phyloP scores from a whole-genome alignment of 2,797 vertebrate species.

The Vireo griseus region DNA sequence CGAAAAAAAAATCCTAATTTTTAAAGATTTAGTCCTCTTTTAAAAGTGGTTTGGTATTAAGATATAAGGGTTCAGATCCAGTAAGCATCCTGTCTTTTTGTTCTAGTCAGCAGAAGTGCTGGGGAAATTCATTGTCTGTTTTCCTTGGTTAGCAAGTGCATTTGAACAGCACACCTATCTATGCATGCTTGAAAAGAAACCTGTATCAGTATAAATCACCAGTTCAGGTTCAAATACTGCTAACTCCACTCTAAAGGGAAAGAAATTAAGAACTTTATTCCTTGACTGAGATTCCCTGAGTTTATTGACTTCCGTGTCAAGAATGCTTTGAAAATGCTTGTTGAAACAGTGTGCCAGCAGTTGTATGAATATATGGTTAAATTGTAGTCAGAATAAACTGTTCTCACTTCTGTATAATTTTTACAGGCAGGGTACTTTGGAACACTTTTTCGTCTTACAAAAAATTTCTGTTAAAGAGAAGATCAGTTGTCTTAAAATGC shows the following conservation, averaged over 20 bases:
- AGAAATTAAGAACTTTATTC: not conserved
- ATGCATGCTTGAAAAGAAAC: not conserved
- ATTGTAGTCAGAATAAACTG: not conserved
- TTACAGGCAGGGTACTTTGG: not conserved
- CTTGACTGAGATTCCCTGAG: not conserved
- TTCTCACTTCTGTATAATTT: not conserved
- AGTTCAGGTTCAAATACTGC: not conserved
- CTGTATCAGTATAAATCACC: not conserved
- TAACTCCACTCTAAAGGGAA: not conserved
- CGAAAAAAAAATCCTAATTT: not conserved
- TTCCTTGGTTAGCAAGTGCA: not conserved
- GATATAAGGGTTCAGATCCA: not conserved
- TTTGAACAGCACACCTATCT: not conserved
- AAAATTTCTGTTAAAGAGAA: not conserved
- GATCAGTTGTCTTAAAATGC: not conserved
- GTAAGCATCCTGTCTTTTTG: not conserved
- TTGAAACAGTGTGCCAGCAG: not conserved
- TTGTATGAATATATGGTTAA: not conserved
- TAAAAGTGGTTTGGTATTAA: not conserved
- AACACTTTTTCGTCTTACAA: not conserved
- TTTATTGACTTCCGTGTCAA: not conserved
- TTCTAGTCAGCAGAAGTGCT: not conserved
- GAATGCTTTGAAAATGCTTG: not conserved
- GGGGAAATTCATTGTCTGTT: not conserved
- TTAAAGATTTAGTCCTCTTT: not conserved